Conservation (phyloP, 2,888 invertebrate species). For the Dryococelus australis region DNA sequence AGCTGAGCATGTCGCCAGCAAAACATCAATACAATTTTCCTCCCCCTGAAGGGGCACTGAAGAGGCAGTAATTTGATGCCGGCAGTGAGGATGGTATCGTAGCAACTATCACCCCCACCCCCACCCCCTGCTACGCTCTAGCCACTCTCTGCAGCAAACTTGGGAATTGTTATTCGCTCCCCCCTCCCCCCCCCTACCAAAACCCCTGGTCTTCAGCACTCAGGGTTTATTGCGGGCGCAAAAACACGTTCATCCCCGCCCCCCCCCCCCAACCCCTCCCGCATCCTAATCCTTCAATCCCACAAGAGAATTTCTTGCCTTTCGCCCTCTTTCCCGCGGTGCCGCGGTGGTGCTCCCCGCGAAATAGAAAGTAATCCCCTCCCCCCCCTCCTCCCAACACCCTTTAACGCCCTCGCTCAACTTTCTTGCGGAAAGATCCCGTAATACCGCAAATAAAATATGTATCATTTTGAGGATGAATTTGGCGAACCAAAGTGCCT, state of each 20-base stretch:
- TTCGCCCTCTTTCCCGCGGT: neutral
- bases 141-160: neutral
- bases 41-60: neutral
- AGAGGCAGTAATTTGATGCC: neutral
- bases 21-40: neutral
- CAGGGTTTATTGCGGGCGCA: neutral
- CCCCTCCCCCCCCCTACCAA: too few relatives aligned
- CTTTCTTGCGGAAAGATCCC: neutral
- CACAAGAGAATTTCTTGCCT: conserved; percentile 3
- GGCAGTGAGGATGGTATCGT: neutral
- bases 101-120: neutral
- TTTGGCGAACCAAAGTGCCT: neutral
- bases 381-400: too few relatives aligned
- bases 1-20: neutral
- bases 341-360: too few relatives aligned
- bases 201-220: neutral
- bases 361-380: neutral
- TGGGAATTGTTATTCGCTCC: neutral
- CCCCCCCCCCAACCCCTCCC: too few relatives aligned
- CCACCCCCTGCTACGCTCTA: neutral
- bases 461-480: neutral
- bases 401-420: neutral
- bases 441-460: conserved; percentile 2
- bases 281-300: neutral
- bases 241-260: neutral